These are phyloP conservation scores for Glomeris maerens DNA, from an alignment of 1,140 invertebrate genomes.

Conservation along the genomic window DNA sequence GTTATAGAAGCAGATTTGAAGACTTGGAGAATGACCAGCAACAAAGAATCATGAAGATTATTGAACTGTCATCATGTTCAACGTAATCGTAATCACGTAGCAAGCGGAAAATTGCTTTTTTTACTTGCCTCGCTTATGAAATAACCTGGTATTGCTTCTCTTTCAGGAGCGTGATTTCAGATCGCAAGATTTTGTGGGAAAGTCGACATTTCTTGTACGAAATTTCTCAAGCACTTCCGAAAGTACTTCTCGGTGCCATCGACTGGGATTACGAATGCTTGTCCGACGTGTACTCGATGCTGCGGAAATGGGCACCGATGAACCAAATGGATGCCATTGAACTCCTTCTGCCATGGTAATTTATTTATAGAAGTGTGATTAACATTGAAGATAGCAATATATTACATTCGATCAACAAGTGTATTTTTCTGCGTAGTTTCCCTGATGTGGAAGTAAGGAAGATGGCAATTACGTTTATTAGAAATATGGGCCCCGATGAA, in stretches of 20 bases:
- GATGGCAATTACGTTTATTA: slow-evolving; percentile 67
- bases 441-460: slow-evolving; percentile 75
- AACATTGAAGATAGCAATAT: background rate
- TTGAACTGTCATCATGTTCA: background rate
- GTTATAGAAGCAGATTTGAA: slow-evolving; percentile 2
- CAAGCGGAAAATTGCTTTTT: too few species aligned
- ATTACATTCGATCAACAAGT: background rate
- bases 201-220: slow-evolving; percentile 78
- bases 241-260: slow-evolving; percentile 74
- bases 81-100: background rate
- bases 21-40: slow-evolving; percentile 9
- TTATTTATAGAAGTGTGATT: slow-evolving; percentile 7
- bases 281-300: slow-evolving; percentile 65
- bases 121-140: too few species aligned
- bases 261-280: slow-evolving; percentile 78
- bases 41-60: background rate
- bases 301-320: slow-evolving; percentile 64
- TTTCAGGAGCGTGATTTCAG: slow-evolving; percentile 22
- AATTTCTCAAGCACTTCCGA: slow-evolving; percentile 70
- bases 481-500: slow-evolving; percentile 64
- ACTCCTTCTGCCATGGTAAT: slow-evolving; percentile 73
- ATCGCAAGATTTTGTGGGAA: slow-evolving; percentile 78
- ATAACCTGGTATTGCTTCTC: too few species aligned
- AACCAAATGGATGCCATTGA: slow-evolving; percentile 78
- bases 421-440: slow-evolving; percentile 49